phyloP scores from a whole-genome alignment of 2,888 invertebrate species.

The Dasypogon diadema region DNA sequence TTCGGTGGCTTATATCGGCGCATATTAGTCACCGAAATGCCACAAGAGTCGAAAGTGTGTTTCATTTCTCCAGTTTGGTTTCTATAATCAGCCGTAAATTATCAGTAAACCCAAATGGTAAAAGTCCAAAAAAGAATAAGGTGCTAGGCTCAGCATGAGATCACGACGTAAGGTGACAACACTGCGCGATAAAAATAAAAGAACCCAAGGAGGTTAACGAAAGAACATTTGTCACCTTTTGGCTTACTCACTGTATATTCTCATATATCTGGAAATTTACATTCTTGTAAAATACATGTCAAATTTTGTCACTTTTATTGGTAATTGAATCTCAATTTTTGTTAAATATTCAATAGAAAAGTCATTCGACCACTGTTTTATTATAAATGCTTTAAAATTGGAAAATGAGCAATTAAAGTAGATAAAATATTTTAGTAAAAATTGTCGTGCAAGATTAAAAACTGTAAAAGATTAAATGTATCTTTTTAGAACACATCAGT shows the following conservation, averaged over 20 bases:
- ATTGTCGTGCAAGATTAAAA: neutral
- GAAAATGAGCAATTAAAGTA: too few species aligned
- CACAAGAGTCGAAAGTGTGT: neutral
- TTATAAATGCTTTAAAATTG: too few species aligned
- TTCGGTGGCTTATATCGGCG: neutral
- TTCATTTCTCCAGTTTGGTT: neutral
- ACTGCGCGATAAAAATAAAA: conserved; percentile 1
- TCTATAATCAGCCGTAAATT: conserved; percentile 30
- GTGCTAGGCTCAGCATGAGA: conserved; percentile 20
- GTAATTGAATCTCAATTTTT: too few species aligned
- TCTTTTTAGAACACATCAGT: neutral
- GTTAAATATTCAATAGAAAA: too few species aligned
- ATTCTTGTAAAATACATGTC: neutral
- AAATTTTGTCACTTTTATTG: neutral
- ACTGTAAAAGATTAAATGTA: neutral
- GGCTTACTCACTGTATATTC: neutral
- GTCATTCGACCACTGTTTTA: neutral
- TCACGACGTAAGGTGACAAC: conserved; percentile 5
- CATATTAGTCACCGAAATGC: conserved; percentile 11
- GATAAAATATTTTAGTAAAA: neutral
- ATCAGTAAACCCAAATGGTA: conserved; percentile 20
- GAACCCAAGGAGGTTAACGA: conserved; percentile 1
- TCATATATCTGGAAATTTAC: neutral
- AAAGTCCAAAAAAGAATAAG: neutral
- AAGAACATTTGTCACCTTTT: conserved; percentile 10